Base-by-base conservation (phyloP, 2,113 vertebrate genomes). In the Microtus richardsoni region DNA sequence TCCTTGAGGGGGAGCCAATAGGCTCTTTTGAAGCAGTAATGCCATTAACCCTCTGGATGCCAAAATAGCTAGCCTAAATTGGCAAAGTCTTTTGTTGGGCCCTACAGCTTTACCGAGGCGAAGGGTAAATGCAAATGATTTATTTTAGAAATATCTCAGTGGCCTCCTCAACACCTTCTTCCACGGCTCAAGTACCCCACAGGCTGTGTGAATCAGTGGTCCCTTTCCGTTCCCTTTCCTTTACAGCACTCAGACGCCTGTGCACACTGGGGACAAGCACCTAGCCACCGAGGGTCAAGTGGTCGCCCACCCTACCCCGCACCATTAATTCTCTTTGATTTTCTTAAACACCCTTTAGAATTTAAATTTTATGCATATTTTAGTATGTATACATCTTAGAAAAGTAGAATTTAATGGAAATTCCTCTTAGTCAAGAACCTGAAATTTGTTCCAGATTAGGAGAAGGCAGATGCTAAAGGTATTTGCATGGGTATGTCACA, bases 1-100 rank as follows among this genome's bases (percentile, higher is more conserved):
- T 98, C 98, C 98, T 98, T 98, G 97, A 97, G 96, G 98, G 97
- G 97, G 98, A 99, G 98, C 98, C 98, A 98, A 98, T 98, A 97
- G 98, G 98, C 97, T 98, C 97, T 97, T 98, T 97, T 98, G 98
- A 98, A 98, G 98, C 98, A 97, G 95, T 97, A 98, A 98, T 98
- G 98, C 98, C 89, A 95, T 98, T 98, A 99, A 98, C 98, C 97
- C 95, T 98, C 98, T 98, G 98, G 96, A 95, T 98, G 98, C 98
- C 95, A 87, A 98, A 97, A 96, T 97, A 97, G 97, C 98, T 98
- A 80, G 89, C 89, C 11, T 0, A 93, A 95, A 92, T 96, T 94
- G 93, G 87, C 85, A 98, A 97, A 44, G 91, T 91, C 96, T 93
- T 90, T 89, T 60, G 52, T 36, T 73, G 97, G 96, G 91, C 12